Evolutionary conservation across 2,113 vertebrate genomes (phyloP), one percentile per base, ranked within the genome.

Genomic region (Amblyopsis rosae): DNA sequence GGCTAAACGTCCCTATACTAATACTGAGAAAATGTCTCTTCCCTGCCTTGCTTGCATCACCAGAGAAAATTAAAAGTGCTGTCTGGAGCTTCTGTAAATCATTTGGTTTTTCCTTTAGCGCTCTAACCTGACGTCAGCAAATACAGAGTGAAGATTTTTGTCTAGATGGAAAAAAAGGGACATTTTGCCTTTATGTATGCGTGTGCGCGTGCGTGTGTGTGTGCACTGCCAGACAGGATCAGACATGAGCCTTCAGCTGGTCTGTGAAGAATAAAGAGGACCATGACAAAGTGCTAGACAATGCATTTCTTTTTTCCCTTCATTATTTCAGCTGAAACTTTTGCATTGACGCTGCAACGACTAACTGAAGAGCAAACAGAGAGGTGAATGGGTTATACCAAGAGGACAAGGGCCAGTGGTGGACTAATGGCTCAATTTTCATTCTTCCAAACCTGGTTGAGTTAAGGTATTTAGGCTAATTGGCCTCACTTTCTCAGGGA

Each of bases 21-120:
- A 68, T 82, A 87, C 83, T 82, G 53, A 77, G 72, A 85, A 82
- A 82, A 70, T 19, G 55, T 77, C 66, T 68, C 67, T 16, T 58
- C 8, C 45, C 46, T 13, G 67, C 51, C 49, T 9, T 10, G 6
- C 62, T 78, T 77, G 70, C 80, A 84, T 85, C 81, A 84, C 72
- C 56, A 45, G 9, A 59, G 56, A 67, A 55, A 81, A 82, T 84
- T 66, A 73, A 80, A 63, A 51, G 69, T 15, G 10, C 65, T 55
- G 65, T 83, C 75, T 80, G 67, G 33, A n/a, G 62, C 65, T 26
- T 72, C 58, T 82, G 69, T 80, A 68, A 82, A 81, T 82, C 69
- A 82, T 84, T 77, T 19, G n/a, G 70, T 72, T 48, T 66, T 77
- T 85, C 10, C 35, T 64, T 32, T 3, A 45, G 56, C 73, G 49